Conservation (phyloP, 2,888 invertebrate species). For the Oscheius onirici region DNA sequence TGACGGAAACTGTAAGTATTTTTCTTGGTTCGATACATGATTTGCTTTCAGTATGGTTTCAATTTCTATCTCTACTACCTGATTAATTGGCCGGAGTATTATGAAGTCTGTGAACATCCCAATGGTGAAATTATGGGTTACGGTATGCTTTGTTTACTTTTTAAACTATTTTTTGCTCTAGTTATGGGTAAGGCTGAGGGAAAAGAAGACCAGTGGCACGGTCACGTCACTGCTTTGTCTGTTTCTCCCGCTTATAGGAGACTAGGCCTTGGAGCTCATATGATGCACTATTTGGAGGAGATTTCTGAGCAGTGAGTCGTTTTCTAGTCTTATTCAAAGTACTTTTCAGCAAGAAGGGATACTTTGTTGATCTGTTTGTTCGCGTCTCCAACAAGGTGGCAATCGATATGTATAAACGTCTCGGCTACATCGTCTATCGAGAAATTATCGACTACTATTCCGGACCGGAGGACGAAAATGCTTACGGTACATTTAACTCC, state of each 20-base stretch:
- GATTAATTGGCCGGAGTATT: conserved; percentile 98
- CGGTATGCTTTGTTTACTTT: conserved; percentile 79
- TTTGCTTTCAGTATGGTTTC: conserved; percentile 73
- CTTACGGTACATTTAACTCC: conserved; percentile 82
- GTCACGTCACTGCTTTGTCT: conserved; percentile 96
- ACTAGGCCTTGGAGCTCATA: conserved; percentile 87
- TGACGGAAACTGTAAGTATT: conserved; percentile 85
- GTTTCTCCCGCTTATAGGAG: conserved; percentile 85
- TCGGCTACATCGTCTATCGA: conserved; percentile 92
- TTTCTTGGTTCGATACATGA: not conserved
- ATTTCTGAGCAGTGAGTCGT: conserved; percentile 84
- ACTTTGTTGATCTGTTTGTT: conserved; percentile 97
- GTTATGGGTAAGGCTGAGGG: conserved; percentile 99
- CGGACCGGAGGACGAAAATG: conserved; percentile 94
- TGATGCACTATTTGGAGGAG: conserved; percentile 94
- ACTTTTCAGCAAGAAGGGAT: conserved; percentile 86
- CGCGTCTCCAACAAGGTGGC: conserved; percentile 96
- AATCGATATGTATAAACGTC: conserved; percentile 89
- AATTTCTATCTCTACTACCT: conserved; percentile 94
- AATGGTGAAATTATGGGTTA: conserved; percentile 98
- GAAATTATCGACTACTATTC: conserved; percentile 97
- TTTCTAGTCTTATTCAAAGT: not conserved
- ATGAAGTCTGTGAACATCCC: conserved; percentile 94
- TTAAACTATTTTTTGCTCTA: conserved; percentile 73
- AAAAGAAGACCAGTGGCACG: conserved; percentile 94